A percentile compares a stretch with the other conserved stretches of the same genome.
Evolutionary conservation across 37 sponge, comb jelly and placozoan species (phyloP).

Genomic region (Halisarca cf. caerulea): DNA sequence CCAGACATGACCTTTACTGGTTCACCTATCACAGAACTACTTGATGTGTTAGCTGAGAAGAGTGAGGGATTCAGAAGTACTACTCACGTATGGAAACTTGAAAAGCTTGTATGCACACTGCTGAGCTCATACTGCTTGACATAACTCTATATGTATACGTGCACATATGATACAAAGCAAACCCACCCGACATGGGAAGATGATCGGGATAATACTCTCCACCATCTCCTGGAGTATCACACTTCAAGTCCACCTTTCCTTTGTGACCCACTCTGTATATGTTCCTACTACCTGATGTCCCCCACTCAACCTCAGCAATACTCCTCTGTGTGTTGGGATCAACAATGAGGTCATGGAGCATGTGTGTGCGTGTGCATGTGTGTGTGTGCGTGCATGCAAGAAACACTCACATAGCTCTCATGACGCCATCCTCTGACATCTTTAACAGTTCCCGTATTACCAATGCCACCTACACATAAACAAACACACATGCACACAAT

Average conservation of each 20-base stretch:
- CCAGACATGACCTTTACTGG: constrained; percentile 45
- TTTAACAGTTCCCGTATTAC: constrained; percentile 43
- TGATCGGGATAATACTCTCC: constrained; percentile 82
- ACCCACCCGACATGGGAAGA: constrained; percentile 77
- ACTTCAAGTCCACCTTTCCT: constrained; percentile 89
- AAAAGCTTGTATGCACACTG: too few species aligned
- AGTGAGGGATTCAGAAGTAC: too few species aligned
- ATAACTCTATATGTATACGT: too few species aligned
- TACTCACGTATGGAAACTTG: too few species aligned
- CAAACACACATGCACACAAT: too few species aligned
- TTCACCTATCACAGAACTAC: neutral
- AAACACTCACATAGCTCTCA: constrained; percentile 54
- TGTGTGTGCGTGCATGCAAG: too few species aligned
- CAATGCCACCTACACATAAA: constrained; percentile 55
- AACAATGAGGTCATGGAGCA: too few species aligned
- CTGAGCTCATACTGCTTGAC: too few species aligned
- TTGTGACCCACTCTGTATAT: constrained; percentile 88
- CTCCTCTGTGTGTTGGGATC: too few species aligned
- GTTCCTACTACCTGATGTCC: constrained; percentile 48
- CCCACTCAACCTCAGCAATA: constrained; percentile 88
- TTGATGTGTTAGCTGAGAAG: too few species aligned
- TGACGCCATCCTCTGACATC: constrained; percentile 61
- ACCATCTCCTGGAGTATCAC: constrained; percentile 41
- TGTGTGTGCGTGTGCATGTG: too few species aligned
- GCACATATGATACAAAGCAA: too few species aligned